phyloP scores from a whole-genome alignment of 2,797 vertebrate genomes.

The Prionace glauca region DNA sequence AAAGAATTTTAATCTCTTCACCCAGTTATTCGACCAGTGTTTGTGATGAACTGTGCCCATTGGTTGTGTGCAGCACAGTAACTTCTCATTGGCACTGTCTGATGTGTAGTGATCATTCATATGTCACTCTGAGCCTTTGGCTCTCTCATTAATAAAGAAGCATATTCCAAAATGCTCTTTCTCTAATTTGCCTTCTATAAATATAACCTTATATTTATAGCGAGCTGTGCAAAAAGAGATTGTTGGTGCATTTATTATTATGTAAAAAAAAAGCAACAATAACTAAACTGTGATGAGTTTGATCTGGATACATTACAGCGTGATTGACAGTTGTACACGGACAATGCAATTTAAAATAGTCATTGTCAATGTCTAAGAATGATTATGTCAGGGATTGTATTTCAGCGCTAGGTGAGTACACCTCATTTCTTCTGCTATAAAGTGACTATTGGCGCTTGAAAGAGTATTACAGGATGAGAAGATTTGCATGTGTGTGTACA shows the following conservation, averaged over 20 bases:
- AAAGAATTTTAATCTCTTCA: not conserved
- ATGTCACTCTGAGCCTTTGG: not conserved
- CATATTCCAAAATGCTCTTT: not conserved
- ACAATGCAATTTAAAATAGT: not conserved
- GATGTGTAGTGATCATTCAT: not conserved
- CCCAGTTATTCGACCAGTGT: not conserved
- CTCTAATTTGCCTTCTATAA: not conserved
- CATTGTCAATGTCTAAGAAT: not conserved
- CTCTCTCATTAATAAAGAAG: not conserved
- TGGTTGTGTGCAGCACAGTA: constrained; percentile 3
- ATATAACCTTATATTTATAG: not conserved
- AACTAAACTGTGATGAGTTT: constrained; percentile 7
- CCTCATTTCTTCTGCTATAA: not conserved
- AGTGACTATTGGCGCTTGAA: not conserved
- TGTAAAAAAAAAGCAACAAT: not conserved
- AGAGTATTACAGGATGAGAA: not conserved
- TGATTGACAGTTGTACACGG: not conserved
- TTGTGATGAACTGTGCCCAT: not conserved
- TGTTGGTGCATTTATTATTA: constrained; percentile 5
- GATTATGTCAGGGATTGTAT: constrained; percentile 7
- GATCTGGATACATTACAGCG: not conserved
- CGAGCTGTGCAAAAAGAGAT: not conserved
- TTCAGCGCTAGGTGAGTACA: not conserved
- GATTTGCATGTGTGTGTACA: not conserved
- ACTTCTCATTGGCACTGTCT: not conserved